These are phyloP conservation scores for Neostethus bicornis DNA, from an alignment of 2,797 vertebrate species.

Conservation along the genomic window DNA sequence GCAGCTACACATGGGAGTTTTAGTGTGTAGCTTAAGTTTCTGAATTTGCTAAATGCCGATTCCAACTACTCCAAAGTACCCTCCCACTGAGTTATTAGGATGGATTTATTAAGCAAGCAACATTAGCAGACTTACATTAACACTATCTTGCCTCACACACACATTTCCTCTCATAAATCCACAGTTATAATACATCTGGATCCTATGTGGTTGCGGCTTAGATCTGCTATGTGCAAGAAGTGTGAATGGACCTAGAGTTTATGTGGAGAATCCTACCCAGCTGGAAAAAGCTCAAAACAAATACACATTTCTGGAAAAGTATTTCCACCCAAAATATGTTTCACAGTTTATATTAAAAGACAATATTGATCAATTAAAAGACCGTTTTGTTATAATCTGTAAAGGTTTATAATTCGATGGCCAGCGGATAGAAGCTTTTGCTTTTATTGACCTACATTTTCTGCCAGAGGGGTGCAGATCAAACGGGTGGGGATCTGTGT, in stretches of 20 bases:
- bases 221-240: neutral
- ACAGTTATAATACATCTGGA: neutral
- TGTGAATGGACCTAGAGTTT: neutral
- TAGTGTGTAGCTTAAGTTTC: neutral
- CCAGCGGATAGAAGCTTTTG: neutral
- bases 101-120: slow-evolving; percentile 2
- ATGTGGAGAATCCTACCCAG: no score
- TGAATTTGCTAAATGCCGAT: neutral
- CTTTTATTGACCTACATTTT: neutral
- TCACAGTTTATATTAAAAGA: no score
- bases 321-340: no score
- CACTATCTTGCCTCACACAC: slow-evolving; percentile 3
- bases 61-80: neutral
- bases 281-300: no score
- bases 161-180: neutral
- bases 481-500: neutral
- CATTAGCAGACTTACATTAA: neutral
- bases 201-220: neutral
- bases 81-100: neutral
- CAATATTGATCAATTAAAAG: no score
- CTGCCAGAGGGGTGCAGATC: neutral
- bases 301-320: no score
- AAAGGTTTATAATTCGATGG: neutral
- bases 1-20: slow-evolving; percentile 9
- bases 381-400: neutral